Percentiles rank a stretch among this genome's conserved stretches.
Evolutionary conservation across 2,888 invertebrate genomes (phyloP).

Genomic region (Drosophila falleni): DNA sequence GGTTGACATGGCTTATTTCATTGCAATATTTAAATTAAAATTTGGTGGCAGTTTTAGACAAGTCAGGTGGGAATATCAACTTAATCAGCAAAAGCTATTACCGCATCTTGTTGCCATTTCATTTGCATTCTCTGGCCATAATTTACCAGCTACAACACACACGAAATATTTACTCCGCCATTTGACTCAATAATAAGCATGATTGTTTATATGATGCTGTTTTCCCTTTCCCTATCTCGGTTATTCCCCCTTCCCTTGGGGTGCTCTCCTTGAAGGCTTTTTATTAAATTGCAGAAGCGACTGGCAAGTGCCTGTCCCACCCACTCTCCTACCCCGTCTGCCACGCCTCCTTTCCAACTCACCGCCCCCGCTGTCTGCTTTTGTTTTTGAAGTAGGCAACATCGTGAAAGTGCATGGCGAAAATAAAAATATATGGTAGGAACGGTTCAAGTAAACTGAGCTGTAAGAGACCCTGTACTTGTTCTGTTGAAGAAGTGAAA

Average conservation of each 20-base stretch:
- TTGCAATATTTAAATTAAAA: constrained; percentile 69
- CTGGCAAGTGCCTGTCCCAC: constrained; percentile 54
- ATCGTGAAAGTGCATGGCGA: constrained; percentile 73
- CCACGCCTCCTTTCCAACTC: constrained; percentile 7
- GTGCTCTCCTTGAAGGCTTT: constrained; percentile 53
- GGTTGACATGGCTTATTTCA: constrained; percentile 14
- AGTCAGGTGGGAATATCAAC: constrained; percentile 10
- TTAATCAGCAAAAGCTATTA: constrained; percentile 20
- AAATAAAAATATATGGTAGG: constrained; percentile 39
- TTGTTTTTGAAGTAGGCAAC: constrained; percentile 81
- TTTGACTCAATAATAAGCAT: constrained; percentile 75
- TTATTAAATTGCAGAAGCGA: constrained; percentile 82
- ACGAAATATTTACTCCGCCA: constrained; percentile 78
- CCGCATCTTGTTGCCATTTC: constrained; percentile 58
- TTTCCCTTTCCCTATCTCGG: background rate
- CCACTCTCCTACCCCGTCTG: constrained; percentile 27
- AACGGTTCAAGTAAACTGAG: background rate
- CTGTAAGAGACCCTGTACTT: background rate
- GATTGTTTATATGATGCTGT: constrained; percentile 67
- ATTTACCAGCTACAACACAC: constrained; percentile 67
- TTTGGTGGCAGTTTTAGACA: constrained; percentile 50
- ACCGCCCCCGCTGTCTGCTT: constrained; percentile 60
- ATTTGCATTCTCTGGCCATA: constrained; percentile 85
- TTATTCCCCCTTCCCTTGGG: background rate
- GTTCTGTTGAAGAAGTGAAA: too few species aligned